Percentiles rank a stretch among this genome's conserved stretches.
These are phyloP conservation scores for Centropristis striata DNA, from an alignment of 2,113 vertebrate genomes.

Conservation along the genomic window DNA sequence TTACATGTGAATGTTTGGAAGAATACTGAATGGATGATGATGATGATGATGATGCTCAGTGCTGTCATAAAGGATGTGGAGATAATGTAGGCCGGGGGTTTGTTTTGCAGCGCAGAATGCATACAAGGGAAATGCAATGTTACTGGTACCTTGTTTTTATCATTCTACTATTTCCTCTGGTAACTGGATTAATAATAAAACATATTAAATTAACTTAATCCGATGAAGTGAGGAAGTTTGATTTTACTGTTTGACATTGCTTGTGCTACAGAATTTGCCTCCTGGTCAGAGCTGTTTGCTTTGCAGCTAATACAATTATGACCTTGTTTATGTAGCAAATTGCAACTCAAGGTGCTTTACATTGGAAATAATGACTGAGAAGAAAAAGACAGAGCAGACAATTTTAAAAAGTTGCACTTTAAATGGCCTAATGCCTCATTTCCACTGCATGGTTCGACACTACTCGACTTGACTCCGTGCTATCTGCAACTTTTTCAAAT, in stretches of 20 bases:
- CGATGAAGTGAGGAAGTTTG: conserved; percentile 19
- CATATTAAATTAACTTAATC: conserved; percentile 70
- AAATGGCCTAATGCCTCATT: no score
- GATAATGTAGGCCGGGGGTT: conserved; percentile 5
- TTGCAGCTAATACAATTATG: not conserved
- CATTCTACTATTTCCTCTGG: conserved; percentile 72
- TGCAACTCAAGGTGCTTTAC: not conserved
- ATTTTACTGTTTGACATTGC: conserved; percentile 1
- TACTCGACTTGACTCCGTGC: no score
- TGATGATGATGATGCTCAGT: conserved; percentile 20
- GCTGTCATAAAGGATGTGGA: conserved; percentile 31
- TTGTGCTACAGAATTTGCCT: not conserved
- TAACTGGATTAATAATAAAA: conserved; percentile 79
- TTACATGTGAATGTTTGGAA: conserved; percentile 64
- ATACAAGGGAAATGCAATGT: conserved; percentile 64
- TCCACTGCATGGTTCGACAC: no score
- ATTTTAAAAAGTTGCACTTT: not conserved
- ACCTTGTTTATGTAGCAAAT: not conserved
- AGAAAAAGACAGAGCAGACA: not conserved
- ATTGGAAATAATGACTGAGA: not conserved
- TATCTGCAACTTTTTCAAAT: no score
- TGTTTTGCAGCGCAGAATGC: conserved; percentile 35
- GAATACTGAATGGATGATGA: conserved; percentile 40
- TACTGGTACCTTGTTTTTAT: conserved; percentile 69
- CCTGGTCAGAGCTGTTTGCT: not conserved